Evolutionary conservation across 1,140 invertebrate genomes (phyloP), one percentile per base, ranked within the genome.

Genomic region (Carposina sasakii): DNA sequence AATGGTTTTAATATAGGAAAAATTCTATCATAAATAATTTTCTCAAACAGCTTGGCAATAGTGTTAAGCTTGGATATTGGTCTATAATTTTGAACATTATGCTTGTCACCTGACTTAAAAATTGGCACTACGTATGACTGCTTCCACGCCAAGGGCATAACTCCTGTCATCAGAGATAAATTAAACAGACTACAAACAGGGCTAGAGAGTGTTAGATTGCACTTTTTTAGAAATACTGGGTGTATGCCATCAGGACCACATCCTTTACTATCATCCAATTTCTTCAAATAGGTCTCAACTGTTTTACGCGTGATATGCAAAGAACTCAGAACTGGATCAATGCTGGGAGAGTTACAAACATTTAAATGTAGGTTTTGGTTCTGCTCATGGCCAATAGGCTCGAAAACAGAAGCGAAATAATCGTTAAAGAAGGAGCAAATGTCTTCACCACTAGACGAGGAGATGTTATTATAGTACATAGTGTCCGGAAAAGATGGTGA

Each of bases 101-200:
- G 36, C 23, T 48, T 48, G 20, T 48, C 16, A 19, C 46, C 46
- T 13, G 9, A 28, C 40, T 48, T 48, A 21, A 48, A 48, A 24
- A 48, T 40, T 5, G 46, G 46, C 3, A 34, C 20, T 9, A 48
- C 17, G 6, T 30, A 12, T 4, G 46, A 40, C 13, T 13, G 22
- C n/a, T 48, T 48, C 46, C 46, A 40, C 9, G 9, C 10, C 9
- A 1, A n/a, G 6, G 45, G 45, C 21, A 47, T 24, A 23, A 24
- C 20, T 17, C 45, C 45, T n/a, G 20, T 10, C 8, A 6, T 17
- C n/a, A 47, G 22, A 5, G 45, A 47, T 9, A 24, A 23, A 16
- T 24, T 23, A 24, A 47, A 47, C 9, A 47, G 20, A 2, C 23
- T 16, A 12, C 20, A 17, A 37, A 47, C 10, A 37, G 45, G 45